phyloP scores from a whole-genome alignment of 2,888 invertebrate species.

The Polydrusus pterygomalis region DNA sequence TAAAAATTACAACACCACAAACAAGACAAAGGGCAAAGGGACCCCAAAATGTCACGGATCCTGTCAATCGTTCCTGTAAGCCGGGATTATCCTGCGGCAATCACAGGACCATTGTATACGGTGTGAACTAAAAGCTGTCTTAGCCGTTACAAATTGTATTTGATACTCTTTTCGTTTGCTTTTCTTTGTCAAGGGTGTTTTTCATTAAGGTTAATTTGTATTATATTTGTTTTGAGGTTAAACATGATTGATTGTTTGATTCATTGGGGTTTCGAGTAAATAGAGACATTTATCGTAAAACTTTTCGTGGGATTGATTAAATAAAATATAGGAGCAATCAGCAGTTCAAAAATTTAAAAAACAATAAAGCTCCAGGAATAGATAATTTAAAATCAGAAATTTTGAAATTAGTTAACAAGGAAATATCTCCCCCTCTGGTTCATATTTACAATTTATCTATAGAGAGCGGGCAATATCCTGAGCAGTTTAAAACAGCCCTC shows the following conservation, averaged over 20 bases:
- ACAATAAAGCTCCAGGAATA: no score
- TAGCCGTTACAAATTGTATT: slow-evolving; percentile 61
- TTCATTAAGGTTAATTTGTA: slow-evolving; percentile 23
- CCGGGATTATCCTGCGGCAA: slow-evolving; percentile 72
- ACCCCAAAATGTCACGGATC: slow-evolving; percentile 60
- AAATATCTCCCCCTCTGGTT: no score
- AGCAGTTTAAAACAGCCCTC: no score
- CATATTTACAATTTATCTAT: no score
- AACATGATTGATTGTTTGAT: slow-evolving; percentile 28
- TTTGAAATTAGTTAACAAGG: no score
- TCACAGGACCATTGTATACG: slow-evolving; percentile 71
- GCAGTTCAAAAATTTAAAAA: no score
- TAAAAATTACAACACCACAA: slow-evolving; percentile 6
- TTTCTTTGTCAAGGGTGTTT: slow-evolving; percentile 26
- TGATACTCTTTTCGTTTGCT: slow-evolving; percentile 47
- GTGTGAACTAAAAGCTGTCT: slow-evolving; percentile 71
- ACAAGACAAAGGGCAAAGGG: not conserved
- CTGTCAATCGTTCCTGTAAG: slow-evolving; percentile 71
- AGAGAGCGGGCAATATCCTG: no score
- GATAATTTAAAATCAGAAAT: no score
- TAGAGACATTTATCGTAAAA: no score
- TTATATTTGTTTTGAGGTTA: slow-evolving; percentile 35
- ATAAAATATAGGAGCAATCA: no score
- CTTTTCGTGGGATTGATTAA: no score
- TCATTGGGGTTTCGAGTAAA: not conserved